A percentile compares a stretch with the other conserved stretches of the same genome.
Evolutionary conservation across 2,797 vertebrate genomes (phyloP).

Genomic region (Halcyon chelicuti): DNA sequence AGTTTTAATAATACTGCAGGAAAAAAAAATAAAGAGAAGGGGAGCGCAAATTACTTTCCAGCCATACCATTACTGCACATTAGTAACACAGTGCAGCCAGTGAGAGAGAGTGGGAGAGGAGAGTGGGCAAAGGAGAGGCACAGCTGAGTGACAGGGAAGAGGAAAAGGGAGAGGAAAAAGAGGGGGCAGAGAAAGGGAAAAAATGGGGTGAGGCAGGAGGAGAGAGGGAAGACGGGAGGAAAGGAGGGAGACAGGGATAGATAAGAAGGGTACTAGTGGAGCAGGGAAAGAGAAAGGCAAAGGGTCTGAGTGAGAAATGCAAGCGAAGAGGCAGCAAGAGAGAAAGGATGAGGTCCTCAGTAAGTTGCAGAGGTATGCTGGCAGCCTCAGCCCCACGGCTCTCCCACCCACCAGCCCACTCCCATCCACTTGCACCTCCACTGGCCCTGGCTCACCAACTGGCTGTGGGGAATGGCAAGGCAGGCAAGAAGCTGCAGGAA

Average conservation of each 20-base stretch:
- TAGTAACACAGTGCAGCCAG: conserved; percentile 60
- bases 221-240: background rate
- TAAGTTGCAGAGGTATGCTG: background rate
- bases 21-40: conserved; percentile 70
- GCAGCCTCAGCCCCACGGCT: background rate
- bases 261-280: background rate
- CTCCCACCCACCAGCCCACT: background rate
- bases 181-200: background rate
- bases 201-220: background rate
- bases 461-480: background rate
- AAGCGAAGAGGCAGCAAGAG: background rate
- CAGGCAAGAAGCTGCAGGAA: fast-evolving
- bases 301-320: background rate
- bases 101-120: background rate
- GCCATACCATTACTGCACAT: conserved; percentile 78
- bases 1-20: conserved; percentile 84
- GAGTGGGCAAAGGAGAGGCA: conserved; percentile 4
- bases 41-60: conserved; percentile 78
- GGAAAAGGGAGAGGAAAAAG: background rate
- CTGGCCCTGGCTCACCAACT: background rate
- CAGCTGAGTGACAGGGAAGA: background rate
- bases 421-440: fast-evolving
- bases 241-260: background rate
- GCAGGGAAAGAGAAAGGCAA: background rate
- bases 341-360: background rate